Evolutionary conservation across 2,797 vertebrate species (phyloP), one percentile per base, ranked within the genome.

Genomic region (Malacoctenus gilli): DNA sequence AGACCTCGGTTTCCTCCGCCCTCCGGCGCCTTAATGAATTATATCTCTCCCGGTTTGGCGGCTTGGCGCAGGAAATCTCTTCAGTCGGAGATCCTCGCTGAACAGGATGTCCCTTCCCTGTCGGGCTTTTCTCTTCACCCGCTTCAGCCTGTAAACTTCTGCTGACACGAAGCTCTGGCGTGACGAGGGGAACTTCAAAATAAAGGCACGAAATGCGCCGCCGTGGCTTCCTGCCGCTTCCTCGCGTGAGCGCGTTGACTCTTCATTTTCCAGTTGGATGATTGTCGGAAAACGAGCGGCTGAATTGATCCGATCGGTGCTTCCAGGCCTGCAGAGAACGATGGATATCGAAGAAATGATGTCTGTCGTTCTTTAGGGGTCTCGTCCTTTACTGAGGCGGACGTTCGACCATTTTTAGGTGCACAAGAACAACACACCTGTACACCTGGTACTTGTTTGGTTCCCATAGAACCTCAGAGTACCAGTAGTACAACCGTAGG

Each of bases 11-110:
- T 82, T 53, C 39, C 50, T 75, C 38, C 62, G n/a, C n/a, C 79
- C 78, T 8, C 34, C 37, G 68, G 66, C 80, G n/a, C 51, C 43
- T 59, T 62, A 65, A 76, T 67, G 63, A 86, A 74, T 66, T 38
- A 69, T 72, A 58, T 73, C 40, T 53, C 49, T 58, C 9, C 2
- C 5, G 25, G n/a, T n/a, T 28, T 28, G 5, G 5, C 4, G 25
- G 39, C 54, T 55, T 63, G 48, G 35, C 42, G n/a, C 30, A 66
- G 67, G 51, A 77, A 80, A 75, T 53, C 48, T 67, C 57, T 62
- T 66, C 51, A 46, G 53, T 69, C 28, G 5, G 55, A 75, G 59
- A 47, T 54, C 51, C 65, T 64, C 28, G 1, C 44, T 40, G 55
- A 72, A 57, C 64, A 67, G 47, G 37, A 65, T 50, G 28, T 51